Percentiles rank a stretch among this genome's conserved stretches.
Evolutionary conservation across 2,888 invertebrate genomes (phyloP).

Genomic region (Ernsta delagoae): DNA sequence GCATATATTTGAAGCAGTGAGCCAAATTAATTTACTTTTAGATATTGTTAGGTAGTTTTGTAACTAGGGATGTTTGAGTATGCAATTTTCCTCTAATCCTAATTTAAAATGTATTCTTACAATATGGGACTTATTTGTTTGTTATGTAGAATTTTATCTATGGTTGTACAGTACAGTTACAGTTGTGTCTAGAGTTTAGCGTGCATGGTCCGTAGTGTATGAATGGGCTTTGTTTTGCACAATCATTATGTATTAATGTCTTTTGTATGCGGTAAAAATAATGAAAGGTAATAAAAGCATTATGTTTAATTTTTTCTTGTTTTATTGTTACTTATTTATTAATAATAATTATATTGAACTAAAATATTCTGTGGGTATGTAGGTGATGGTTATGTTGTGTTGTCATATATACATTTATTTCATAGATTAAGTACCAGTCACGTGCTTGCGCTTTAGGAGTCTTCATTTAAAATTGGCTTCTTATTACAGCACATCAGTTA

Average conservation of each 20-base stretch:
- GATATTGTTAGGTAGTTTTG: background rate
- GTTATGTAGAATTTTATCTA: constrained; percentile 25
- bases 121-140: constrained; percentile 13
- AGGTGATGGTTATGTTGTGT: too few relatives aligned
- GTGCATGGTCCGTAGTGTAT: constrained; percentile 43
- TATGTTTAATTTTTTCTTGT: constrained; percentile 23
- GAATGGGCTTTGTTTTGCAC: constrained; percentile 56
- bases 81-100: constrained; percentile 8
- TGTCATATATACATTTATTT: too few relatives aligned
- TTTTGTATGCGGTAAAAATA: constrained; percentile 61
- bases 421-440: too few relatives aligned
- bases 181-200: constrained; percentile 25
- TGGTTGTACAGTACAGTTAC: constrained; percentile 29
- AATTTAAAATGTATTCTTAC: constrained; percentile 18
- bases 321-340: background rate
- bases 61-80: constrained; percentile 12
- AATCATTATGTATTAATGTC: constrained; percentile 46
- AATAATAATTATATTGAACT: too few relatives aligned
- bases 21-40: background rate
- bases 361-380: too few relatives aligned
- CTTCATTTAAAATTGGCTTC: too few relatives aligned
- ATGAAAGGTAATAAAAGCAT: constrained; percentile 52
- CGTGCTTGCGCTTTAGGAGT: too few relatives aligned
- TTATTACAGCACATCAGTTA: too few relatives aligned
- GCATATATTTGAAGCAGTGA: background rate